Conservation (phyloP, 1,140 invertebrate genomes). For the Steinernema feltiae region DNA sequence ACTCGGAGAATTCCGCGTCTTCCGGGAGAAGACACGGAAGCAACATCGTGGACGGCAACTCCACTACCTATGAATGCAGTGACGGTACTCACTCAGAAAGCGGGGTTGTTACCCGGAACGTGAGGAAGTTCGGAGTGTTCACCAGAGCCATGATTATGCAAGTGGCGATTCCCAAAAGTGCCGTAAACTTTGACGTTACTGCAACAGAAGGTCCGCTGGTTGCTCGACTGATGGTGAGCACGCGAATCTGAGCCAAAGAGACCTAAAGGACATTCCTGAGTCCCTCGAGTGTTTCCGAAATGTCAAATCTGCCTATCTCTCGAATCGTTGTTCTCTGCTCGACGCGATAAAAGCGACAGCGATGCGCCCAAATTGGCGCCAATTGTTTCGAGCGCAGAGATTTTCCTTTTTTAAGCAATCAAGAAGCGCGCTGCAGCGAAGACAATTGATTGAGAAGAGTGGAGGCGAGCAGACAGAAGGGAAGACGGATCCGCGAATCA, state of each 20-base stretch:
- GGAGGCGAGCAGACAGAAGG: not conserved
- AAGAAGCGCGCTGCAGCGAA: not conserved
- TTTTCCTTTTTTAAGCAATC: not conserved
- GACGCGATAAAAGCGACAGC: not conserved
- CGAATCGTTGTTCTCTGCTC: not conserved
- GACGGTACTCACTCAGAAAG: too few relatives aligned
- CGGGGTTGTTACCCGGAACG: slow-evolving; percentile 35
- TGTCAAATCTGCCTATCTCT: too few relatives aligned
- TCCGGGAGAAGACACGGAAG: slow-evolving; percentile 14
- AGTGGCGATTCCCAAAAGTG: slow-evolving; percentile 43
- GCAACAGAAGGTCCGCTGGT: slow-evolving; percentile 48
- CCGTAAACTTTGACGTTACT: slow-evolving; percentile 44
- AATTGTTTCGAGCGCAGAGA: not conserved
- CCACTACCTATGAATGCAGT: too few relatives aligned
- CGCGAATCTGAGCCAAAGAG: slow-evolving; percentile 51
- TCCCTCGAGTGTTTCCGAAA: too few relatives aligned
- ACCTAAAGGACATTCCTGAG: slow-evolving; percentile 31
- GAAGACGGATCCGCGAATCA: not conserved
- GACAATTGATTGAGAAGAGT: slow-evolving; percentile 15
- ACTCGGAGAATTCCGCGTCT: not conserved
- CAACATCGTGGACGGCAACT: slow-evolving; percentile 16
- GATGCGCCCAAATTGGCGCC: not conserved
- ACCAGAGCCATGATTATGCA: slow-evolving; percentile 42
- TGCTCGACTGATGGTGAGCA: slow-evolving; percentile 52
- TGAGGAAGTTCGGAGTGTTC: slow-evolving; percentile 55